Evolutionary conservation across 2,113 vertebrate genomes (phyloP), one percentile per base, ranked within the genome.

Genomic region (Redunca redunca): DNA sequence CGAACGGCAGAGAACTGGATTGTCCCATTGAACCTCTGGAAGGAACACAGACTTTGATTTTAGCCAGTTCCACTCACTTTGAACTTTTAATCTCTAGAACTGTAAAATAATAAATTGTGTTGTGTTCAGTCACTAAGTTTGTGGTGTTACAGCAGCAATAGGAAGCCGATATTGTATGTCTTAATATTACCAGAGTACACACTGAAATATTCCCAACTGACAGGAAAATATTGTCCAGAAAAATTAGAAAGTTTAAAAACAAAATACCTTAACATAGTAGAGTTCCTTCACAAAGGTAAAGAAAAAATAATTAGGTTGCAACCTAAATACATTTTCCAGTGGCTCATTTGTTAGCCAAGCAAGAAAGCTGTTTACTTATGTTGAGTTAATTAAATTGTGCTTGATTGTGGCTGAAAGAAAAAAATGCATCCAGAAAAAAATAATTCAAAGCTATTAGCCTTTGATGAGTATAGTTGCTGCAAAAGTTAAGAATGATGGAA

Each of bases 251-350:
- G 64, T 85, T 77, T n/a, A 64, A 81, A 88, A 88, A 71, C 9
- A 46, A 82, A 40, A 7, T 77, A 48, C 81, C 25, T 74, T 50
- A 80, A 19, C 6, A 43, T 1, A 16, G 15, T 67, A 85, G 14
- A 17, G 64, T 80, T 81, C 88, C 94, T 62, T 96, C 25, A 88
- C 4, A 86, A 50, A 97, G 36, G 8, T 26, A 43, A 55, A 58
- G 14, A 46, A 71, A 88, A 46, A 58, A 25, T 87, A 48, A 43
- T 43, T 15, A 90, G 40, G 28, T 17, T 40, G 12, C 9, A 62
- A 40, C 33, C 36, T 40, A 26, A n/a, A 46, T 50, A 25, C 30
- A 7, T 46, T 92, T 90, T 28, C 48, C 50, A 77, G 21, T 28
- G 25, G 12, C 48, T 71, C 19, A 28, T 91, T 80, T 91, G 26